Conservation (phyloP, 2,113 vertebrate genomes). For the Xyliphius kryptos region DNA sequence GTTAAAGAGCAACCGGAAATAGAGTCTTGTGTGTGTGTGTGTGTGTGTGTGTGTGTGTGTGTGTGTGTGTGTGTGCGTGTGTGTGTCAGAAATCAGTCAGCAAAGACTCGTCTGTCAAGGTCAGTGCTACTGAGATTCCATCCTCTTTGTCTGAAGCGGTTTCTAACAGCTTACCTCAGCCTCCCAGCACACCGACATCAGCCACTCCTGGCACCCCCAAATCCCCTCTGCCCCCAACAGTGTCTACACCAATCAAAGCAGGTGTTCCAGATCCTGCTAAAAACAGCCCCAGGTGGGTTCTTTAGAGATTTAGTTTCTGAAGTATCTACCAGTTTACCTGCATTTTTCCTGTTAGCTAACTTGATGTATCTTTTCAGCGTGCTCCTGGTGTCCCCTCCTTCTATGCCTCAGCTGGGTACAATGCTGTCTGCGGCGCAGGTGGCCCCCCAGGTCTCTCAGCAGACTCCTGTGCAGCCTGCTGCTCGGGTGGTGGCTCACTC, state of each 20-base stretch:
- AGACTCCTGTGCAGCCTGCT: conserved; percentile 63
- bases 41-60: too few species aligned
- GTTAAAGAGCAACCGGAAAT: too few species aligned
- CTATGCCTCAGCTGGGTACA: conserved; percentile 84
- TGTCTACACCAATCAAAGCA: conserved; percentile 69
- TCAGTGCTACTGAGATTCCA: conserved; percentile 68
- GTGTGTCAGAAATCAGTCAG: conserved; percentile 75
- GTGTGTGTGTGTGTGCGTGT: too few species aligned
- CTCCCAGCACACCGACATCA: conserved; percentile 64
- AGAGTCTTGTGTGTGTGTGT: too few species aligned
- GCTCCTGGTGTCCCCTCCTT: conserved; percentile 84
- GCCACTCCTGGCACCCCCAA: conserved; percentile 71
- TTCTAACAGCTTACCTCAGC: conserved; percentile 67
- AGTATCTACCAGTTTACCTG: too few species aligned
- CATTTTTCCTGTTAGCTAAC: too few species aligned
- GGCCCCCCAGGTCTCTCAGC: conserved; percentile 58
- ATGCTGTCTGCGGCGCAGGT: conserved; percentile 75
- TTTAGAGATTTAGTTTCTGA: too few species aligned
- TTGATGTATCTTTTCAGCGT: conserved; percentile 59
- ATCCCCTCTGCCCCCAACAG: conserved; percentile 71
- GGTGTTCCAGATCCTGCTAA: conserved; percentile 74
- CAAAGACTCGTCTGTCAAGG: conserved; percentile 78
- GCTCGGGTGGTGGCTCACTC: conserved; percentile 73
- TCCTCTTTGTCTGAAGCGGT: conserved; percentile 52
- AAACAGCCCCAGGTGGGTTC: conserved; percentile 76